Percentiles rank a stretch among this genome's conserved stretches.
Conservation (phyloP, 2,888 invertebrate genomes). For the Drosophila putrida region DNA sequence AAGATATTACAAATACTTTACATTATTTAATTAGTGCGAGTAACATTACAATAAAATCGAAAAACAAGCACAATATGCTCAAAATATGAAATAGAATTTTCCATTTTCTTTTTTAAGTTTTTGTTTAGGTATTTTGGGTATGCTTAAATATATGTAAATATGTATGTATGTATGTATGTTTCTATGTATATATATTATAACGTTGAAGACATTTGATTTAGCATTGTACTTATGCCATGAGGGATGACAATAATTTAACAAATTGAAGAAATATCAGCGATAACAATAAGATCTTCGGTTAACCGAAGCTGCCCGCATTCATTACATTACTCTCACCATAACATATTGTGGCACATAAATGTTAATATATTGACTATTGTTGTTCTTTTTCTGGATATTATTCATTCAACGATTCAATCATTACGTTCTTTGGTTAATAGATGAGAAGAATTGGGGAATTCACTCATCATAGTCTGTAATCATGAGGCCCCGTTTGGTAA, state of each 20-base stretch:
- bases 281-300: constrained; percentile 62
- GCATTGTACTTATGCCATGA: constrained; percentile 1
- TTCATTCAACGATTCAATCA: neutral
- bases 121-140: constrained; percentile 33
- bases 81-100: constrained; percentile 52
- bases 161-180: constrained; percentile 34
- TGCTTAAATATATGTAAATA: constrained; percentile 31
- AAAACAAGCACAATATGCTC: constrained; percentile 68
- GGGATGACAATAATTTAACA: constrained; percentile 48
- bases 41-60: constrained; percentile 77
- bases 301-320: constrained; percentile 41
- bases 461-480: constrained; percentile 82
- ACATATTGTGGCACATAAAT: constrained; percentile 53
- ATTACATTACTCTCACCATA: constrained; percentile 33
- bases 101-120: constrained; percentile 7
- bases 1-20: constrained; percentile 64
- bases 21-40: constrained; percentile 76
- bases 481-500: constrained; percentile 80
- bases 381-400: neutral
- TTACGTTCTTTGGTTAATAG: constrained; percentile 7
- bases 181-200: constrained; percentile 32
- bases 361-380: constrained; percentile 49
- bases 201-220: constrained; percentile 34
- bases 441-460: constrained; percentile 2
- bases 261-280: constrained; percentile 51